Percentiles rank a stretch among this genome's conserved stretches.
phyloP scores from a whole-genome alignment of 2,888 invertebrate genomes.

The Platycheirus rosarum region DNA sequence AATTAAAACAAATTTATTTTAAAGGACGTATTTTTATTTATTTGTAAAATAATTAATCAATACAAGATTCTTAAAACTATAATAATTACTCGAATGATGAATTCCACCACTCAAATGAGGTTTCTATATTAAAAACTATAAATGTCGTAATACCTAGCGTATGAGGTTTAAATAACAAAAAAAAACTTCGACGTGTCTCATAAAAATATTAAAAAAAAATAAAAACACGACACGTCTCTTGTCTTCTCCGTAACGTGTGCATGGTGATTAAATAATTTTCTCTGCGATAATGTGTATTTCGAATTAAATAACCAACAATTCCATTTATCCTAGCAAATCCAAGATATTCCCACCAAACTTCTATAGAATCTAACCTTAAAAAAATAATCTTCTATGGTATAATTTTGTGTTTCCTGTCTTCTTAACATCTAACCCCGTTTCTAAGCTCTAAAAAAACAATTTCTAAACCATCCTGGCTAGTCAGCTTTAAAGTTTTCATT shows the following conservation, averaged over 20 bases:
- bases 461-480: constrained; percentile 37
- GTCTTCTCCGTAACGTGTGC: constrained; percentile 22
- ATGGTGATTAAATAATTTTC: constrained; percentile 50
- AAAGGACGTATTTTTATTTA: constrained; percentile 28
- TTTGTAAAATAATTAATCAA: constrained; percentile 53
- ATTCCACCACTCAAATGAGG: constrained; percentile 50
- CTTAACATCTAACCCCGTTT: constrained; percentile 44
- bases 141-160: constrained; percentile 24
- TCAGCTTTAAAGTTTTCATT: constrained; percentile 65
- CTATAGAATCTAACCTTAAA: constrained; percentile 17
- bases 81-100: constrained; percentile 52
- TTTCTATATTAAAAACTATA: constrained; percentile 17
- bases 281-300: constrained; percentile 20
- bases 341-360: constrained; percentile 23
- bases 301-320: not conserved
- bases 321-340: constrained; percentile 14
- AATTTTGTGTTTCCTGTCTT: constrained; percentile 19
- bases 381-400: not conserved
- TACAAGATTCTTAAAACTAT: constrained; percentile 42
- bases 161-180: constrained; percentile 13
- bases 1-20: too few relatives aligned
- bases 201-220: not conserved
- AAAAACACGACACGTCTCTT: constrained; percentile 7
- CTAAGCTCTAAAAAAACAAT: constrained; percentile 47
- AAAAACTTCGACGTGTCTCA: constrained; percentile 1